Base-by-base conservation (phyloP, 2,888 invertebrate genomes). In the Oscheius sp. region DNA sequence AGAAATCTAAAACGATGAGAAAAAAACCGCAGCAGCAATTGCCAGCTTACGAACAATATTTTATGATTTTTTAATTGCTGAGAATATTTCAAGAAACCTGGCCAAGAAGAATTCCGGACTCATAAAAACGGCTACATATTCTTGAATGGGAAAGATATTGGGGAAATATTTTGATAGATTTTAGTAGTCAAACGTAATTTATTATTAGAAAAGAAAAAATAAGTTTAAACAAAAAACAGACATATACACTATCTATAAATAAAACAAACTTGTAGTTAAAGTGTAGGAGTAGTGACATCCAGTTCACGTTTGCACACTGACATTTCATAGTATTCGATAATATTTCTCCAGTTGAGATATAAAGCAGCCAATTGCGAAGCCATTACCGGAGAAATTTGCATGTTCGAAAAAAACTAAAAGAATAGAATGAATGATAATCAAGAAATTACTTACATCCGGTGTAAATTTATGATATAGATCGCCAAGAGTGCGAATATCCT, bases 341-440 rank as follows among this genome's bases (percentile, higher is more conserved):
- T 41, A 41, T 61, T 61, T 18, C 61, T 41, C 61, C 61, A 61
- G 21, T 61, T 61, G 41, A 61, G 61, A 43, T 43, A 61, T 18
- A 61, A 18, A 23, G 61, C 41, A 6, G 5, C 25, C 6, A 61
- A 21, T 9, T 25, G 12, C 12, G 61, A 61, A 43, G 43, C 61
- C 1, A 61, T 18, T 7, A 13, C n/a, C 7, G 41, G 12, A 13
- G 41, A 43, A 61, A 43, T 61, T 18, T 61, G 41, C 61, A 61
- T 18, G 21, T 43, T 61, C 5, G 9, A 2, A 21, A 61, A 61
- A 43, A 61, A 61, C 61, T 61, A 21, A 59, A 59, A 35, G 35
- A 59, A 61, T n/a, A 61, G 2, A 43, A 6, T 6, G 5, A 13
- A 7, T 23, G 13, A 23, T 3, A 3, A n/a, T 52, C n/a, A n/a